Conservation (phyloP, 2,113 vertebrate genomes). For the Cavia porcellus region DNA sequence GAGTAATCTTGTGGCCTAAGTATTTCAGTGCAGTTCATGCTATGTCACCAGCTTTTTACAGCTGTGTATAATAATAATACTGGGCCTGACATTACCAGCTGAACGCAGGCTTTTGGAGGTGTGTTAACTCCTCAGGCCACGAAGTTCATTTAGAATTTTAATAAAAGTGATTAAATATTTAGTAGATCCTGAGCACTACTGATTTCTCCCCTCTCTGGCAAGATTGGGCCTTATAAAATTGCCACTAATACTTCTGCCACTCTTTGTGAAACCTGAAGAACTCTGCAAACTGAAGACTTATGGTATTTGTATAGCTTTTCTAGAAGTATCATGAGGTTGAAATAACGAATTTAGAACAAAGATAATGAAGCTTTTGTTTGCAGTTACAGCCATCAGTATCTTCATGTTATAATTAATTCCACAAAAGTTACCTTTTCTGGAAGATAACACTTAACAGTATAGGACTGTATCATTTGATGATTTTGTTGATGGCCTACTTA, state of each 20-base stretch:
- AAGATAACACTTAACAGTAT: background rate
- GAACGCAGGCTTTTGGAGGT: slow-evolving; percentile 71
- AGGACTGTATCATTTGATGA: background rate
- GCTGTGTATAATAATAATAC: slow-evolving; percentile 81
- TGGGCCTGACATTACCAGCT: slow-evolving; percentile 51
- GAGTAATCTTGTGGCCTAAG: slow-evolving; percentile 78
- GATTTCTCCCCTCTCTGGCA: slow-evolving; percentile 49
- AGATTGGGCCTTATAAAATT: slow-evolving; percentile 60
- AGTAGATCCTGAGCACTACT: slow-evolving; percentile 50
- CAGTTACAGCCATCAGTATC: background rate
- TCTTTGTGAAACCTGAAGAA: slow-evolving; percentile 57
- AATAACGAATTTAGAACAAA: slow-evolving; percentile 40
- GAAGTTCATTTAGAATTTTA: slow-evolving; percentile 71
- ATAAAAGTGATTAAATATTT: slow-evolving; percentile 78
- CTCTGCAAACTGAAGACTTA: background rate
- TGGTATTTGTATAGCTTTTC: background rate
- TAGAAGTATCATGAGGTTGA: slow-evolving; percentile 1
- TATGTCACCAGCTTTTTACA: slow-evolving; percentile 83
- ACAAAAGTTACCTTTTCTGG: background rate
- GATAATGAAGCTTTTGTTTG: slow-evolving; percentile 42
- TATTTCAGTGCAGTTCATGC: slow-evolving; percentile 81
- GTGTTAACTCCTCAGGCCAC: slow-evolving; percentile 69
- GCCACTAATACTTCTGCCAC: slow-evolving; percentile 37
- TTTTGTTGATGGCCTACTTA: background rate
- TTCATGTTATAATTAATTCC: slow-evolving; percentile 4